Conservation (phyloP, 1,140 invertebrate genomes). For the Saccostrea cuccullata region DNA sequence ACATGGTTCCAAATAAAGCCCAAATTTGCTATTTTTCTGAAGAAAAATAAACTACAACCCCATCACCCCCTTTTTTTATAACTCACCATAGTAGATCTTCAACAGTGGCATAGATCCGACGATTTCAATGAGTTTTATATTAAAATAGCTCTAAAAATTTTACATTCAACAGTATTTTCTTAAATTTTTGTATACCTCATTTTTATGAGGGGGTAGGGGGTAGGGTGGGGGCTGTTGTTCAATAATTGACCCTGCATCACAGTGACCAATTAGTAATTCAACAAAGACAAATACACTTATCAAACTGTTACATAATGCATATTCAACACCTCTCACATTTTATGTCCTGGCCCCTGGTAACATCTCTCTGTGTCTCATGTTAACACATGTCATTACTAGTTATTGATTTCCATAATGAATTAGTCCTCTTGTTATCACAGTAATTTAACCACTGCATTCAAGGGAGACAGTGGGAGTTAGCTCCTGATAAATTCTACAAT, state of each 20-base stretch:
- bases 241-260: not conserved
- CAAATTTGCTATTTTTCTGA: too few species aligned
- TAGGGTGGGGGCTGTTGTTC: not conserved
- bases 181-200: too few species aligned
- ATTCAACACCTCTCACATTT: not conserved
- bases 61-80: too few species aligned
- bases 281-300: not conserved
- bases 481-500: not conserved
- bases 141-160: too few species aligned
- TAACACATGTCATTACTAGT: not conserved
- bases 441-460: not conserved
- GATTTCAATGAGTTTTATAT: too few species aligned
- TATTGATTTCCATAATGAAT: constrained; percentile 29
- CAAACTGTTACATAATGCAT: not conserved
- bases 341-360: not conserved
- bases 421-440: not conserved
- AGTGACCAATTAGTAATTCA: not conserved
- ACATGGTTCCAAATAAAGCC: too few species aligned
- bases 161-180: too few species aligned
- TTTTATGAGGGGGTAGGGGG: too few species aligned
- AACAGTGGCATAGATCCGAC: too few species aligned
- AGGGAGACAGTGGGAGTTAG: not conserved
- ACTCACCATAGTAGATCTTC: too few species aligned
- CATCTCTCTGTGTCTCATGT: not conserved
- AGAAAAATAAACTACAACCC: too few species aligned